Base-by-base conservation (phyloP, 2,888 invertebrate genomes). In the Caenorhabditis sp. region DNA sequence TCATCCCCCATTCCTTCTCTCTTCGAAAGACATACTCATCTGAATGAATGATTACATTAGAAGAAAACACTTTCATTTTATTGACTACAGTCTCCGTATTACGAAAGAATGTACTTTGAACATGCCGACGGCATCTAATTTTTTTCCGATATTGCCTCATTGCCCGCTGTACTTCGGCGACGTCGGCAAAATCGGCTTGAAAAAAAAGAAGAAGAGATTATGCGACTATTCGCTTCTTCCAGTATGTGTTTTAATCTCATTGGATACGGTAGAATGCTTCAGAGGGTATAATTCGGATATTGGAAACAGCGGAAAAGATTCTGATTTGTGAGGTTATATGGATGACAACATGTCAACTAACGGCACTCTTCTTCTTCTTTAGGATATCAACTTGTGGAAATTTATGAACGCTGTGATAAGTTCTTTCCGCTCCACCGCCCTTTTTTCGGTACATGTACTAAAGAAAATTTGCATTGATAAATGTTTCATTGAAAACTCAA, bases 171-270 rank as follows among this genome's bases (percentile, higher is more conserved):
- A 56, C 70, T 49, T 51, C 51, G 31, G n/a, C 51, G 31, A 10
- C 28, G 66, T 63, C 66, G 31, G 49, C 26, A n/a, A 35, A 59
- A 49, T 35, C 72, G 44, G 59, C 72, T 70, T 70, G 47, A 70
- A 59, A 59, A 70, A 47, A 31, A 70, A 58, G 44, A 44, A 31
- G 44, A 28, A 59, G 35, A 47, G 72, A n/a, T 70, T 28, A 70
- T 58, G 70, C 59, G 47, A 59, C 47, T 41, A 44, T 58, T 19
- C 47, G n/a, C 26, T 26, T 54, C 19, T 44, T 38, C 28, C 16
- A 59, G 10, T 31, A 47, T 72, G 72, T 72, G 72, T 72, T 59
- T 72, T 72, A 59, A 59, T 59, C 59, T 31, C 5, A 63, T 47
- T 24, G 63, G 44, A 44, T 63, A 56, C 58, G 51, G 54, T 56